Evolutionary conservation across 2,797 vertebrate species (phyloP).

Genomic region (Poecilia wingei): DNA sequence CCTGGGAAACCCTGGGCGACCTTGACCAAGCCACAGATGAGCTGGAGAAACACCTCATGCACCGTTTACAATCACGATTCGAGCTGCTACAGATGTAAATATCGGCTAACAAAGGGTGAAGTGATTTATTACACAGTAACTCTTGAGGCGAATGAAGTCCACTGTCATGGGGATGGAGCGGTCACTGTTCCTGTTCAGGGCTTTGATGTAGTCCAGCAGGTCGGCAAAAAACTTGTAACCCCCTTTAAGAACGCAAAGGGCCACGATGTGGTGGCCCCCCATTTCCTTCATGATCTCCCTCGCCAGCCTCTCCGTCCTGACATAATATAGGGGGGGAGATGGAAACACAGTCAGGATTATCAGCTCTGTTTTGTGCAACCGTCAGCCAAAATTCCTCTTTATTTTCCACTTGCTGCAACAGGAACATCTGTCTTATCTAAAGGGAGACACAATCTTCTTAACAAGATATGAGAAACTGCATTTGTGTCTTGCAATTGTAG

Average conservation of each 20-base stretch:
- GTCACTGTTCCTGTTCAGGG: slow-evolving; percentile 97
- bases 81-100: neutral
- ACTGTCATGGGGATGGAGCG: slow-evolving; percentile 98
- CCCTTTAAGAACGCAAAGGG: slow-evolving; percentile 97
- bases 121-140: slow-evolving; percentile 88
- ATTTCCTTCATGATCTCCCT: slow-evolving; percentile 98
- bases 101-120: neutral
- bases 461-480: neutral
- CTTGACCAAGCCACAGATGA: neutral
- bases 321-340: slow-evolving; percentile 1
- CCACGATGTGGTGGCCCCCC: slow-evolving; percentile 97
- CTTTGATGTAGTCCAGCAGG: slow-evolving; percentile 98
- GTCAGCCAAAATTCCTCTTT: slow-evolving; percentile 57
- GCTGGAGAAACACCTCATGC: neutral
- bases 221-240: slow-evolving; percentile 99
- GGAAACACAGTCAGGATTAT: slow-evolving; percentile 11
- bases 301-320: slow-evolving; percentile 95
- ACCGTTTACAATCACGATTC: neutral
- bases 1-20: neutral
- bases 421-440: slow-evolving; percentile 16
- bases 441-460: neutral
- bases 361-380: slow-evolving; percentile 49
- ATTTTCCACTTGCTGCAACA: slow-evolving; percentile 44
- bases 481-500: neutral
- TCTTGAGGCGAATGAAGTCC: slow-evolving; percentile 98